Evolutionary conservation across 2,113 vertebrate genomes (phyloP), one percentile per base, ranked within the genome.

Genomic region (Oncorhynchus keta): DNA sequence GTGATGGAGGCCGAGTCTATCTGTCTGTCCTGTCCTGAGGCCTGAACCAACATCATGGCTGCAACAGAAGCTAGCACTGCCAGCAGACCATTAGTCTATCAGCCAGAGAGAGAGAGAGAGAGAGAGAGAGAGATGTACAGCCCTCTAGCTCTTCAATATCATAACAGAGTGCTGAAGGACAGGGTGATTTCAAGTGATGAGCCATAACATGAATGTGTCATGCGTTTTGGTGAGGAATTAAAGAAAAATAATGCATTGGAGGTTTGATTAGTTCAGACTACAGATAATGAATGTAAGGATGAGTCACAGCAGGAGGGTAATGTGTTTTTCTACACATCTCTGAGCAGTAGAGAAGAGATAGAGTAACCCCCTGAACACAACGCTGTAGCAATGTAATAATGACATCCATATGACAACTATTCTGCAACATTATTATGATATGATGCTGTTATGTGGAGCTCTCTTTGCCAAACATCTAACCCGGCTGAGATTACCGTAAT

Each of bases 401-500:
- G 9, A 62, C 59, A 22, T 62, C 51, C 51, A 18, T 55, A 55
- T 55, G 51, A 14, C 11, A 51, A 16, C 16, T 22, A n/a, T 62
- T 9, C n/a, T 45, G 39, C 9, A 62, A 62, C 59, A 24, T 24
- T 16, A 62, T 62, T 62, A 24, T n/a, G n/a, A 22, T 16, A 22
- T 62, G 7, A 28, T 69, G 26, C 28, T 32, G 5, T 61, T 39
- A 62, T 62, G n/a, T 69, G 1, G 68, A 84, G 81, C 68, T 62
- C 64, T 78, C 68, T 62, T 59, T 77, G 69, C 68, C 62, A 18
- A 73, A 75, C 32, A 82, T 35, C 79, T 81, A 85, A 81, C 12
- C 67, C 73, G 78, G 76, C 65, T 59, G 70, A 72, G 68, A 72
- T 26, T 77, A 81, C 78, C 83, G 77, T 75, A 77, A 83, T 85